A percentile compares a stretch with the other conserved stretches of the same genome.
phyloP scores from a whole-genome alignment of 2,797 vertebrate genomes.

The Acanthopagrus latus region DNA sequence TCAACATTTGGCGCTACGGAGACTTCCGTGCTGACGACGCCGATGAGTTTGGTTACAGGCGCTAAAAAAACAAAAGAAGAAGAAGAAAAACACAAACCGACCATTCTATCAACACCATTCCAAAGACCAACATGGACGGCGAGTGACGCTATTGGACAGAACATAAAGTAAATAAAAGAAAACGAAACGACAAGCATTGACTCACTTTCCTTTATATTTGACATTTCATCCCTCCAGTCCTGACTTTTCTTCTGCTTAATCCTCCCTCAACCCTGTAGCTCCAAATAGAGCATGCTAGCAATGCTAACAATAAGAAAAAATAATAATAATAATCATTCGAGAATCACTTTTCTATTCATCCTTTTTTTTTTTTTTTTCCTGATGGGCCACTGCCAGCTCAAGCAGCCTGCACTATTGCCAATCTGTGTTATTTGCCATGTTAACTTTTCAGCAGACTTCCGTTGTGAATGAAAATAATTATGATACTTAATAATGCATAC shows the following conservation, averaged over 20 bases:
- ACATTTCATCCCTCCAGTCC: conserved; percentile 64
- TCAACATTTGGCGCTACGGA: conserved; percentile 97
- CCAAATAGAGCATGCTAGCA: conserved; percentile 47
- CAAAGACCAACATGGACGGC: conserved; percentile 83
- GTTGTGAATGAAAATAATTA: conserved; percentile 52
- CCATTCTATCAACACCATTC: conserved; percentile 81
- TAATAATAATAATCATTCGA: conserved; percentile 29
- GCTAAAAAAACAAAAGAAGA: conserved; percentile 77
- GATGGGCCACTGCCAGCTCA: conserved; percentile 62
- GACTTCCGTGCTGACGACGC: conserved; percentile 96
- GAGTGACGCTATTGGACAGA: conserved; percentile 69
- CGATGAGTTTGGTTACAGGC: conserved; percentile 94
- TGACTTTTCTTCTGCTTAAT: conserved; percentile 46
- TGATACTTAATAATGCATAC: conserved; percentile 23
- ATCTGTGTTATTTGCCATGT: conserved; percentile 71
- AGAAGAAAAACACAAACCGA: conserved; percentile 18
- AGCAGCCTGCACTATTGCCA: conserved; percentile 71
- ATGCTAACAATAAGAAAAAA: conserved; percentile 22
- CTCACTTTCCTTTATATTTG: conserved; percentile 68
- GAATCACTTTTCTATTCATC: conserved; percentile 41
- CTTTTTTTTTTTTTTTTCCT: conserved; percentile 22
- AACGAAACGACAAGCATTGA: conserved; percentile 78
- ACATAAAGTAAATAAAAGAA: conserved; percentile 56
- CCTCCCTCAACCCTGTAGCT: conserved; percentile 39
- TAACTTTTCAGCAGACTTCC: conserved; percentile 67